Conservation (phyloP, 2,113 vertebrate genomes). For the Alces alces region DNA sequence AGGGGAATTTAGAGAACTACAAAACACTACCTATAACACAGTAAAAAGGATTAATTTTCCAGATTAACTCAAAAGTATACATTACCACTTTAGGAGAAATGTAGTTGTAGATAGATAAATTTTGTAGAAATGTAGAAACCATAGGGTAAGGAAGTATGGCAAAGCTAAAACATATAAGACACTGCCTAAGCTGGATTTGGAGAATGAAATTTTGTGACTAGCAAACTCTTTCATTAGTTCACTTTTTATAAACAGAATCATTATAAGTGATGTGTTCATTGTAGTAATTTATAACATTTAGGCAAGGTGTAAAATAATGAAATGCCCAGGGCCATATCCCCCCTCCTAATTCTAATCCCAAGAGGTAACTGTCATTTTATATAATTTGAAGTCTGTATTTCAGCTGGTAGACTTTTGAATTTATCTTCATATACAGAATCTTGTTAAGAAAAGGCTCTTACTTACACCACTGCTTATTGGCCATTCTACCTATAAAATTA, state of each 20-base stretch:
- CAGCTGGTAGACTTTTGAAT: not conserved
- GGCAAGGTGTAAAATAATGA: not conserved
- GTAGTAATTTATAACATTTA: not conserved
- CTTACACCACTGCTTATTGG: not conserved
- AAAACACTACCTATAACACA: not conserved
- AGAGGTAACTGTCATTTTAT: not conserved
- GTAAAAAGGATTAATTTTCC: not conserved
- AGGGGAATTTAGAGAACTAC: not conserved
- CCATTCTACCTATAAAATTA: not conserved
- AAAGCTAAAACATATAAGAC: not conserved
- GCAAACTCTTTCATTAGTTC: not conserved
- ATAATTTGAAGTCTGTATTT: not conserved
- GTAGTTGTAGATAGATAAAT: not conserved
- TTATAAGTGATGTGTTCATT: not conserved
- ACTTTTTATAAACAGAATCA: not conserved
- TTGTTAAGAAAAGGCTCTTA: not conserved
- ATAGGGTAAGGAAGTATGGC: rapidly evolving
- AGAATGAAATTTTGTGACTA: not conserved
- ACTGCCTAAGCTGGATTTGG: not conserved
- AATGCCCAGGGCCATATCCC: not conserved
- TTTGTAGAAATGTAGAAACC: not conserved
- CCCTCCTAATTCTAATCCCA: not conserved
- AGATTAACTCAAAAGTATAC: not conserved
- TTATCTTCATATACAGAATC: not conserved
- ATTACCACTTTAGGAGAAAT: not conserved